These are phyloP conservation scores for Diabrotica undecimpunctata DNA, from an alignment of 1,140 invertebrate genomes.

Conservation along the genomic window DNA sequence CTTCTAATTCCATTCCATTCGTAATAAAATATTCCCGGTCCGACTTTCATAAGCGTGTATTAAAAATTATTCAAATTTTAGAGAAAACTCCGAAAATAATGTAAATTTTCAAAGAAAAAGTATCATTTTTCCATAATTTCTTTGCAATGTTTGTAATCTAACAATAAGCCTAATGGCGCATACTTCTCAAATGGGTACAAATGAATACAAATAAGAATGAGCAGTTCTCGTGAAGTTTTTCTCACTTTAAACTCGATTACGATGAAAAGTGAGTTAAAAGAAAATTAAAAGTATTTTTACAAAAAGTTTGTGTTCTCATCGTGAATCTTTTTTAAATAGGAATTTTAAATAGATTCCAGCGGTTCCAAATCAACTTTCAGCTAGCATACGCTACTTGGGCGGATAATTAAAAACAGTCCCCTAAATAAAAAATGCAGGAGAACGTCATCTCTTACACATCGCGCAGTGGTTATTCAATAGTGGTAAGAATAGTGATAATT, in stretches of 20 bases:
- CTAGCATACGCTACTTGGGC: too few species aligned
- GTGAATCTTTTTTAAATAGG: slow-evolving; percentile 14
- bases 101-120: slow-evolving; percentile 8
- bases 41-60: not conserved
- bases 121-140: slow-evolving; percentile 9
- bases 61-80: not conserved
- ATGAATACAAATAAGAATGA: slow-evolving; percentile 23
- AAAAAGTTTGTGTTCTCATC: slow-evolving; percentile 24
- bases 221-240: slow-evolving; percentile 24
- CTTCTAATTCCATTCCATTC: too few species aligned
- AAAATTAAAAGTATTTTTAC: slow-evolving; percentile 29
- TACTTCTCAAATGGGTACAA: slow-evolving; percentile 18
- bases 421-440: too few species aligned
- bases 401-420: too few species aligned
- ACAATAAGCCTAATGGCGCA: slow-evolving; percentile 24
- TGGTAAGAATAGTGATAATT: too few species aligned
- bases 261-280: slow-evolving; percentile 23
- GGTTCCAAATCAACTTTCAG: slow-evolving; percentile 5
- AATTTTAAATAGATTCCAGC: slow-evolving; percentile 17
- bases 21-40: not conserved
- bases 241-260: slow-evolving; percentile 25
- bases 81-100: slow-evolving; percentile 1
- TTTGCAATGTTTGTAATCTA: slow-evolving; percentile 15
- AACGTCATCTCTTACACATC: too few species aligned
- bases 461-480: too few species aligned